A percentile compares a stretch with the other conserved stretches of the same genome.
phyloP scores from a whole-genome alignment of 2,888 invertebrate genomes.

The Crematogaster levior region DNA sequence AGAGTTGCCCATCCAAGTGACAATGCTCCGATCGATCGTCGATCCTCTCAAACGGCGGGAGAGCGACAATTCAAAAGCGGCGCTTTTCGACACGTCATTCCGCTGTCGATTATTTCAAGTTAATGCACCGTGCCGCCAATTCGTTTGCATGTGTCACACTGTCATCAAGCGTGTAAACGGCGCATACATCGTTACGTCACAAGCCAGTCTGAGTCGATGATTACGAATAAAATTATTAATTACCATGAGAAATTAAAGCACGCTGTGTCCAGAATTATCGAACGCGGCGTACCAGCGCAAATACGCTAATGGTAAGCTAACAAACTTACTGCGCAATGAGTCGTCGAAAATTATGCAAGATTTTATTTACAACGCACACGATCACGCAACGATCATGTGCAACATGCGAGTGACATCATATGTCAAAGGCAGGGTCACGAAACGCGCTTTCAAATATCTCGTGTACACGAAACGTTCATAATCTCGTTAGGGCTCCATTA shows the following conservation, averaged over 20 bases:
- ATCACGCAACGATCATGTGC: too few relatives aligned
- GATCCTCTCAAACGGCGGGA: constrained; percentile 10
- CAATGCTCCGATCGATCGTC: not conserved
- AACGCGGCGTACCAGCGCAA: not conserved
- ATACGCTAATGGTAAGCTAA: not conserved
- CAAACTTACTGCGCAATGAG: not conserved
- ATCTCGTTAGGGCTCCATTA: not conserved
- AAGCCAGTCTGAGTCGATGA: not conserved
- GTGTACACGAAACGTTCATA: not conserved
- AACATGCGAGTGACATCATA: too few relatives aligned
- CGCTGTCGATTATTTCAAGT: not conserved
- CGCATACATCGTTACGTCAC: not conserved
- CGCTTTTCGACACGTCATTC: constrained; percentile 22
- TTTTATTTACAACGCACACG: not conserved
- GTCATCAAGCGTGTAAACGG: not conserved
- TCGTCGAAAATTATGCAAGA: not conserved
- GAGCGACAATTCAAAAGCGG: constrained; percentile 3
- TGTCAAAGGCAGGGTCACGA: not conserved
- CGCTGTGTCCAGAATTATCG: not conserved
- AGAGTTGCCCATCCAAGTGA: constrained; percentile 82
- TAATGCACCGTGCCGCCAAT: not conserved
- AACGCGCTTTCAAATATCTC: not conserved
- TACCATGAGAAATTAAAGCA: not conserved
- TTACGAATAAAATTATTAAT: not conserved
- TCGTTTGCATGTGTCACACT: not conserved